Percentiles rank a stretch among this genome's conserved stretches.
phyloP scores from a whole-genome alignment of 2,113 vertebrate genomes.

The Sinosuthora webbiana region DNA sequence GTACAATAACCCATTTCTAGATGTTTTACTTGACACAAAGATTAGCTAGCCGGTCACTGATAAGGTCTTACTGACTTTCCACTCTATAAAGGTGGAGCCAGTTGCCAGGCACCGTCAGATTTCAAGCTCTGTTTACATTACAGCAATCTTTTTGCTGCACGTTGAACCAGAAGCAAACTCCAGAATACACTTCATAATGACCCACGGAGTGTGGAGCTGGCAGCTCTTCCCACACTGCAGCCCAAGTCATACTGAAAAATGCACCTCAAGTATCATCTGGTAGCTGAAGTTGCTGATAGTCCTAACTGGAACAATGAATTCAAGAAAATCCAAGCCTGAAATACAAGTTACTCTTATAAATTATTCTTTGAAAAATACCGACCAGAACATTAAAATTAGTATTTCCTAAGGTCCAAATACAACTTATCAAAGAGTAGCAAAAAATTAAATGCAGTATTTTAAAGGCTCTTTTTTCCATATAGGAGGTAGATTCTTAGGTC shows the following conservation, averaged over 20 bases:
- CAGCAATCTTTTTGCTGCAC: conserved; percentile 10
- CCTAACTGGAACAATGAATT: neutral
- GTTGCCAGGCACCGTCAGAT: conserved; percentile 12
- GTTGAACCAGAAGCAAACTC: conserved; percentile 34
- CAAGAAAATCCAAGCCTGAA: neutral
- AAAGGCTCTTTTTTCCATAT: neutral
- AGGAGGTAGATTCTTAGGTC: neutral
- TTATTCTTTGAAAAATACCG: neutral
- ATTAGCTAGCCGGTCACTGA: neutral
- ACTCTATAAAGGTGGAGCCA: conserved; percentile 25
- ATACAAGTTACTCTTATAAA: fast-evolving
- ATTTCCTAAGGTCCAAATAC: neutral
- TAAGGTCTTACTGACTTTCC: conserved; percentile 15
- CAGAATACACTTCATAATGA: neutral
- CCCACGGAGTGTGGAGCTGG: neutral
- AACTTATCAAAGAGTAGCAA: neutral
- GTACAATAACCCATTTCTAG: neutral
- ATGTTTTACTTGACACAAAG: neutral
- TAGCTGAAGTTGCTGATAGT: neutral
- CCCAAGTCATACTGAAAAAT: neutral
- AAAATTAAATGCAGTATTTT: neutral
- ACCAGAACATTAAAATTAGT: neutral
- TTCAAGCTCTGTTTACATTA: conserved; percentile 9
- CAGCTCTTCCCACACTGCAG: neutral
- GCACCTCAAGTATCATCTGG: neutral